Percentiles rank a stretch among this genome's conserved stretches.
Evolutionary conservation across 2,113 vertebrate genomes (phyloP).

Genomic region (Diadophis punctatus): DNA sequence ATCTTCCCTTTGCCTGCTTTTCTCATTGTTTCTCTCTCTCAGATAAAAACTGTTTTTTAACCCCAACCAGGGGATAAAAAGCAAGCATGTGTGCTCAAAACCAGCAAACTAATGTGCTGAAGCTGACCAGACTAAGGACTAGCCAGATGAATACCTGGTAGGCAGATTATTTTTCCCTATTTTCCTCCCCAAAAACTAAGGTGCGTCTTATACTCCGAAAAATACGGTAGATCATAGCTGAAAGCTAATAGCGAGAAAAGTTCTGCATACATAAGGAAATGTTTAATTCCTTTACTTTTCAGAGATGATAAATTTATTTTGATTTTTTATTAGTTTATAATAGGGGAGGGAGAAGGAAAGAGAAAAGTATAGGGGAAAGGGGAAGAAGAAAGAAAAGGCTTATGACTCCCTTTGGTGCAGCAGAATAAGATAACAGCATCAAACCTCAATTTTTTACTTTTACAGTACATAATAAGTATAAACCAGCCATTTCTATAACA

Average conservation of each 20-base stretch:
- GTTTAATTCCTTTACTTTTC: conserved; percentile 15
- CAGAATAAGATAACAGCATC: background rate
- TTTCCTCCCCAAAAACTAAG: too few relatives aligned
- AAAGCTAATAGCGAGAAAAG: conserved; percentile 32
- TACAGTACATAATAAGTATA: background rate
- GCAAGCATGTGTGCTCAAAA: too few relatives aligned
- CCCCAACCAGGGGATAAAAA: too few relatives aligned
- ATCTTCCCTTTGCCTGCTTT: too few relatives aligned
- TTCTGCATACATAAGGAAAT: conserved; percentile 17
- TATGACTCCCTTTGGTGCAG: background rate
- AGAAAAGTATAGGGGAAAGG: background rate
- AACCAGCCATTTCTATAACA: background rate
- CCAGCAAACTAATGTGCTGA: too few relatives aligned
- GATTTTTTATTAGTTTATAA: background rate
- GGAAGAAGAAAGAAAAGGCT: background rate
- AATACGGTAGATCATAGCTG: background rate
- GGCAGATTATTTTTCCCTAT: too few relatives aligned
- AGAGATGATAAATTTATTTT: background rate
- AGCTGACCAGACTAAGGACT: too few relatives aligned
- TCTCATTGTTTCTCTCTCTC: too few relatives aligned
- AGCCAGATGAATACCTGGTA: too few relatives aligned
- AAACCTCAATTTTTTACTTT: background rate
- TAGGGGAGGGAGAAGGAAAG: background rate
- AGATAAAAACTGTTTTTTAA: too few relatives aligned
- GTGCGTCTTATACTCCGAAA: too few relatives aligned